Percentiles rank a stretch among this genome's conserved stretches.
Conservation (phyloP, 2,797 vertebrate genomes). For the Etheostoma nigrum region DNA sequence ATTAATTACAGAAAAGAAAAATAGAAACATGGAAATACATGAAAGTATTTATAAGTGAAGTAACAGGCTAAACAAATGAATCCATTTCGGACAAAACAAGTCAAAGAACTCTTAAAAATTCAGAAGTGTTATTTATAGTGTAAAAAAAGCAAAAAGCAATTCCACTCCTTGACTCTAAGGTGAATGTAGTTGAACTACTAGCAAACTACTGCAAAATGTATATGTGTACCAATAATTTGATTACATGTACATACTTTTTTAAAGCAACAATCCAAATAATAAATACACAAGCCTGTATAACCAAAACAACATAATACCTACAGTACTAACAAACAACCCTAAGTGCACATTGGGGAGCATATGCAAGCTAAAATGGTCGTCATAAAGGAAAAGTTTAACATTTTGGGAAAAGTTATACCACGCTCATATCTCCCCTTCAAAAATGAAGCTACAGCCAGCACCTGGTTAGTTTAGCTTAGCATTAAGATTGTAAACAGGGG, state of each 20-base stretch:
- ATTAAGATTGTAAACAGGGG: not conserved
- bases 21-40: too few species aligned
- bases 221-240: too few species aligned
- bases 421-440: not conserved
- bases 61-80: too few species aligned
- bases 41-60: too few species aligned
- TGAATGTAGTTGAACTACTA: too few species aligned
- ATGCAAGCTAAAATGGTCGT: constrained; percentile 31
- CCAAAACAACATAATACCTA: constrained; percentile 37
- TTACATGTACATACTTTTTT: constrained; percentile 57
- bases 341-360: constrained; percentile 52
- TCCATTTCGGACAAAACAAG: too few species aligned
- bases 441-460: not conserved
- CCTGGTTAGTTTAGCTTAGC: constrained; percentile 27
- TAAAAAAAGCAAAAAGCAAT: too few species aligned
- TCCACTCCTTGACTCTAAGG: too few species aligned
- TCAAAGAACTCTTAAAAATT: too few species aligned
- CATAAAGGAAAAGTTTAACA: constrained; percentile 12
- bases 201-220: too few species aligned
- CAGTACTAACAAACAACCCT: constrained; percentile 36
- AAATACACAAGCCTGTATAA: constrained; percentile 61
- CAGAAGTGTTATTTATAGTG: too few species aligned
- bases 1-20: too few species aligned
- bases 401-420: constrained; percentile 3
- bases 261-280: constrained; percentile 68